A percentile compares a stretch with the other conserved stretches of the same genome.
Evolutionary conservation across 2,888 invertebrate species (phyloP).

Genomic region (Ceriagrion tenellum): DNA sequence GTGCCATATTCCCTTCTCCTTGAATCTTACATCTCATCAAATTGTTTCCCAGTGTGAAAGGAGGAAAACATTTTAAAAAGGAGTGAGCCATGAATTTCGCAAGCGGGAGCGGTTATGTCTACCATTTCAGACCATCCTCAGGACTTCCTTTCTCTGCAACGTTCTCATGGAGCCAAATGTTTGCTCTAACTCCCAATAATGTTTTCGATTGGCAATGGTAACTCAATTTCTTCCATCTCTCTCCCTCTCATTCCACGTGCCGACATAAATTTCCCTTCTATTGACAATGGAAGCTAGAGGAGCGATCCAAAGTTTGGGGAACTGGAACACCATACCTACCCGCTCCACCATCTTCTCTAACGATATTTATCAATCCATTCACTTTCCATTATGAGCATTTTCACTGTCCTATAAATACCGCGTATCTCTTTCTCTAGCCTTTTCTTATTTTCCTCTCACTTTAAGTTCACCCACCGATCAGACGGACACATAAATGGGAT

Average conservation of each 20-base stretch:
- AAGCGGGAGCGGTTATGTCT: neutral
- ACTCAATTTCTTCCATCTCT: neutral
- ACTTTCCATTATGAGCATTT: neutral
- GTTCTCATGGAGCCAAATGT: neutral
- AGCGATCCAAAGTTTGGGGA: neutral
- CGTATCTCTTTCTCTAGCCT: neutral
- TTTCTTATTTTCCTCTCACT: neutral
- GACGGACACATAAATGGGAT: neutral
- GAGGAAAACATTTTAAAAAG: neutral
- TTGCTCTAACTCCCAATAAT: neutral
- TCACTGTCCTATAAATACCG: neutral
- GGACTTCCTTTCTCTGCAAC: neutral
- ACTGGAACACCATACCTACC: neutral
- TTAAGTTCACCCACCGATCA: neutral
- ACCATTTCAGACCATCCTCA: neutral
- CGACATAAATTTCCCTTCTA: neutral
- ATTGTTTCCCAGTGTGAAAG: neutral
- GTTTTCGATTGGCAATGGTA: neutral
- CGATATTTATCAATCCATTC: neutral
- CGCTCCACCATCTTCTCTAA: neutral
- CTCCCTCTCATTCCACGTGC: neutral
- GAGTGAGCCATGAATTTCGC: neutral
- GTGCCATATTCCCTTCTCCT: neutral
- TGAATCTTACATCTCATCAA: neutral
- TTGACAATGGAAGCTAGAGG: neutral